These are phyloP conservation scores for Eristalis intricaria DNA, from an alignment of 2,888 invertebrate genomes.

Conservation along the genomic window DNA sequence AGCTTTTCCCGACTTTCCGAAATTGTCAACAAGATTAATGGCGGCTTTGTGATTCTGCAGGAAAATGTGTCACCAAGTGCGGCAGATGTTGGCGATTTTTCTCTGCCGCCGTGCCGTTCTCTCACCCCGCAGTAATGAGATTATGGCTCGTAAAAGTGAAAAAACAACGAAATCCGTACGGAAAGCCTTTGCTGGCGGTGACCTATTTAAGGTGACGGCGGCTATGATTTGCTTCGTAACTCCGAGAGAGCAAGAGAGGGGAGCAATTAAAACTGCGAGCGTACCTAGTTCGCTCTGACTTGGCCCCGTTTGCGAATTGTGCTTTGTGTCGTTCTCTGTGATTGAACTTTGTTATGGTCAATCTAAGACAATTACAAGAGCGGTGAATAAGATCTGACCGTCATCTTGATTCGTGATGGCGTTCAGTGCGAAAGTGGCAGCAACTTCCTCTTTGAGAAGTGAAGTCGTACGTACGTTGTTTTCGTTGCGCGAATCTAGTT, in stretches of 20 bases:
- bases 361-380: background rate
- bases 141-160: conserved; percentile 23
- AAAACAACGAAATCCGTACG: background rate
- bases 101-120: background rate
- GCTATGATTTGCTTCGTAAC: conserved; percentile 6
- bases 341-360: background rate
- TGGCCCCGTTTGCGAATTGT: conserved; percentile 46
- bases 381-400: background rate
- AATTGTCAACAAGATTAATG: conserved; percentile 41
- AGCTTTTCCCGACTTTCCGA: conserved; percentile 4
- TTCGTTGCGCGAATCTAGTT: background rate
- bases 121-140: background rate
- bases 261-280: conserved; percentile 24
- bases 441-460: conserved; percentile 10
- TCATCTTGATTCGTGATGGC: conserved; percentile 31
- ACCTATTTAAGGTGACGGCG: conserved; percentile 8
- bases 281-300: conserved; percentile 9
- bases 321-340: conserved; percentile 1
- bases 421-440: conserved; percentile 37
- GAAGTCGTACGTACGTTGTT: conserved; percentile 24
- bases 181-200: conserved; percentile 9
- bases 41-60: conserved; percentile 17
- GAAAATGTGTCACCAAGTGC: conserved; percentile 42
- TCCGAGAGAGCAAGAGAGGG: conserved; percentile 8
- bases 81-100: conserved; percentile 35